Base-by-base conservation (phyloP, 2,797 vertebrate genomes). In the Catostomus latipinnis region DNA sequence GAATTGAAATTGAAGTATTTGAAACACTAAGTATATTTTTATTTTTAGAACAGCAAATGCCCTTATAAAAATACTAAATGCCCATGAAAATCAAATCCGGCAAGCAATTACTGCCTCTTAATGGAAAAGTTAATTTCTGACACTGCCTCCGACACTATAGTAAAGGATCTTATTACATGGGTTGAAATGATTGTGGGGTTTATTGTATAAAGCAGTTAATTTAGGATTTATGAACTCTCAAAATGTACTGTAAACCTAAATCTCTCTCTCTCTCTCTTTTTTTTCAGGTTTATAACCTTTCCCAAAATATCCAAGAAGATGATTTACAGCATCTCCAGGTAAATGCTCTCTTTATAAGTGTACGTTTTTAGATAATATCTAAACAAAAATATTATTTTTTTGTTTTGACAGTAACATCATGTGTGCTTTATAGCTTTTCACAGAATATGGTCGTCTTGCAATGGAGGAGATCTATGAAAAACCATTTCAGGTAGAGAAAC, bases 261-360 rank as follows among this genome's bases (percentile, higher is more conserved):
- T 49, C 11, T 53, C 14, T 10, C 1, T 60, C 14, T 10, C 1
- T 60, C 16, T 85, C 16, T 22, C 22, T 34, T 34, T 63, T 81
- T 84, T 90, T 91, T 75, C 85, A 99, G 98, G 96, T 99, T 22
- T 99, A 99, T 89, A 99, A 99, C 90, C 95, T 99, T 76, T 96
- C 98, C 81, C 97, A 98, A 91, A 99, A 99, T 90, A 96, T 99
- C 87, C 98, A 99, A 89, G 98, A 99, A 91, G 97, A 99, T 83
- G 98, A 99, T 89, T 95, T 99, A 90, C 98, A 98, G 86, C 97
- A 99, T 88, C 94, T 99, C 79, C 98, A 99, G 95, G 98, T 99
- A 92, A 34, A 34, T 4, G 4, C 34, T 34, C 53, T 4, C 52
- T 46, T 73, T 53, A 13, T 16, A 18, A 54, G 43, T 10, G 6